Conservation (phyloP, 2,113 vertebrate species). For the Lepidothrix coronata region DNA sequence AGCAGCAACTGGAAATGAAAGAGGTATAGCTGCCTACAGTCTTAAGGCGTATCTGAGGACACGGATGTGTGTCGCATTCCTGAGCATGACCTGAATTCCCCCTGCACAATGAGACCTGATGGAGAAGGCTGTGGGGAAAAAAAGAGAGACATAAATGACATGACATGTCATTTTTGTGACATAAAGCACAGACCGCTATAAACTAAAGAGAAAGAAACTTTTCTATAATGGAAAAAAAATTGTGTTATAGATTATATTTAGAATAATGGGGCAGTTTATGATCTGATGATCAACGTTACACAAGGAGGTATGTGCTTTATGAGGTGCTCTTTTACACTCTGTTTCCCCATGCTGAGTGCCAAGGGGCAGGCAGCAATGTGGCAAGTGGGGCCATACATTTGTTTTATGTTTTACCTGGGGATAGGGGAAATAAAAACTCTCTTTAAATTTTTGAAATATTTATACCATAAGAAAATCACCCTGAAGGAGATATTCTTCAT, state of each 20-base stretch:
- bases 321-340: not conserved
- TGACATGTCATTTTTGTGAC: not conserved
- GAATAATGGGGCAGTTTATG: not conserved
- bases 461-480: not conserved
- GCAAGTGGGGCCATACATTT: not conserved
- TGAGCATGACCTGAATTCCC: not conserved
- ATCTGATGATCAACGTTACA: not conserved
- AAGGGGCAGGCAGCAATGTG: not conserved
- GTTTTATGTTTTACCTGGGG: not conserved
- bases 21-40: not conserved
- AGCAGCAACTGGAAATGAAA: not conserved
- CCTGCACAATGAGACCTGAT: not conserved
- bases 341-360: not conserved
- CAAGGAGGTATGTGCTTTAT: not conserved
- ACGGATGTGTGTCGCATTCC: not conserved
- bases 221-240: not conserved
- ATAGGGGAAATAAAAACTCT: not conserved
- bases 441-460: conserved; percentile 11
- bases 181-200: not conserved
- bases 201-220: not conserved
- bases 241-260: not conserved
- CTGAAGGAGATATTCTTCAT: not conserved
- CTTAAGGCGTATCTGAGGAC: not conserved
- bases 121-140: not conserved
- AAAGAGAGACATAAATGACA: not conserved